Conservation (phyloP, 2,113 vertebrate genomes). For the Choloepus hoffmanni region DNA sequence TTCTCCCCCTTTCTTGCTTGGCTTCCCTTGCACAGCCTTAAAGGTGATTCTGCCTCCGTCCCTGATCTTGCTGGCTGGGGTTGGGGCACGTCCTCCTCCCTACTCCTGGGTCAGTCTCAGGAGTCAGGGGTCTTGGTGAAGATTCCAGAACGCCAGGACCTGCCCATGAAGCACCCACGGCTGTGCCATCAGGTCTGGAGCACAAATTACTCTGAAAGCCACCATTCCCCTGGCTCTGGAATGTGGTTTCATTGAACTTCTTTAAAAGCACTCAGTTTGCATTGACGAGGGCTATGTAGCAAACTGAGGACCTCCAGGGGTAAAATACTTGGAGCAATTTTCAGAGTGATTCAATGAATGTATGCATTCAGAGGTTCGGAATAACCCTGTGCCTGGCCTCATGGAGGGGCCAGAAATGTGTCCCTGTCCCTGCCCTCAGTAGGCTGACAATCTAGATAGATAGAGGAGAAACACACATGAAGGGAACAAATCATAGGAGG, state of each 20-base stretch:
- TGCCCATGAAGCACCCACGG: background rate
- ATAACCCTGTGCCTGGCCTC: background rate
- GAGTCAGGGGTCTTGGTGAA: background rate
- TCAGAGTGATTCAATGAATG: background rate
- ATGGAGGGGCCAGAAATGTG: background rate
- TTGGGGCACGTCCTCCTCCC: rapidly evolving
- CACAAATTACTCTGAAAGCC: background rate
- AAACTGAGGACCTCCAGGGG: background rate
- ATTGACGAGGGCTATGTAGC: background rate
- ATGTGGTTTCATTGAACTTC: background rate
- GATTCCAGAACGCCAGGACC: background rate
- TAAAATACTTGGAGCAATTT: constrained; percentile 8
- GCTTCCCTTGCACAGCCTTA: background rate
- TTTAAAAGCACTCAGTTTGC: background rate
- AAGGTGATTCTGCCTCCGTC: background rate
- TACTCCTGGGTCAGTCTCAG: background rate
- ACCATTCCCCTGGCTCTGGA: background rate
- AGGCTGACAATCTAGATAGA: background rate
- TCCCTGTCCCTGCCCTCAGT: background rate
- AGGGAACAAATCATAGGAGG: background rate
- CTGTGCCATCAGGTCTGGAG: too few relatives aligned
- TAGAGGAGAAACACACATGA: background rate
- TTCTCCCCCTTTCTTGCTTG: background rate
- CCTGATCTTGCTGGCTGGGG: background rate
- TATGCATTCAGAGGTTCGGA: background rate